phyloP scores from a whole-genome alignment of 1,140 invertebrate species.

The Batillaria attramentaria region DNA sequence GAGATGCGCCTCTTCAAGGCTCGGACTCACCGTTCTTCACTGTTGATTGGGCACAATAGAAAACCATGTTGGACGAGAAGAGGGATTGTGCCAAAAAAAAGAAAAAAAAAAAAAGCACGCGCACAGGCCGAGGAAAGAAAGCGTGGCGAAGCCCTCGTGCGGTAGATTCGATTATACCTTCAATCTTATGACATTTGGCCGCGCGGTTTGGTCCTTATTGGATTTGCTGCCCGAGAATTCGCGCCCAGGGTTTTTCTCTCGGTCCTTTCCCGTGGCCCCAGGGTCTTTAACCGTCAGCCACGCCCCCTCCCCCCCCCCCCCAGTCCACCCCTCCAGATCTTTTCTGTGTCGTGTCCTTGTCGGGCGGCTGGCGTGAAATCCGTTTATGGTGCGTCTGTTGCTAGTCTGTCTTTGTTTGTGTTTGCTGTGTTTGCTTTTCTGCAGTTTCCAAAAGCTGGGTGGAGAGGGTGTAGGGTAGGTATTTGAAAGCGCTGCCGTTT shows the following conservation, averaged over 20 bases:
- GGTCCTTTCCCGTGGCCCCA: not conserved
- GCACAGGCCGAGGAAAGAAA: too few species aligned
- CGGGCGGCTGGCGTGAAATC: not conserved
- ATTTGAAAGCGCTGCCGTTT: not conserved
- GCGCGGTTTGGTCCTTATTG: conserved; percentile 37
- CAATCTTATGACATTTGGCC: conserved; percentile 44
- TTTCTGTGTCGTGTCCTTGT: not conserved
- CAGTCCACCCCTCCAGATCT: not conserved
- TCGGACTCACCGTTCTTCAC: too few species aligned
- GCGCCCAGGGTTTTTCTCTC: conserved; percentile 16
- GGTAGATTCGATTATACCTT: conserved; percentile 33
- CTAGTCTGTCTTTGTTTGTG: not conserved
- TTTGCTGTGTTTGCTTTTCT: not conserved
- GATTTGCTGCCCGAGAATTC: conserved; percentile 27
- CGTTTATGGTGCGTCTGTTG: not conserved
- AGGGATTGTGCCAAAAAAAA: not conserved
- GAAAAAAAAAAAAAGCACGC: too few species aligned
- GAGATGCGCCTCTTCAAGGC: too few species aligned
- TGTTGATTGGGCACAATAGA: conserved; percentile 9
- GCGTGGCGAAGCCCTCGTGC: not conserved
- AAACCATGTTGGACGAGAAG: conserved; percentile 11
- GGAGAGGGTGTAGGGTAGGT: not conserved
- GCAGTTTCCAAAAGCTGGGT: not conserved
- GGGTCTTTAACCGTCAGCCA: conserved; percentile 27
- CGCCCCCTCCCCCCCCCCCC: not conserved